Evolutionary conservation across 2,888 invertebrate species (phyloP).

Genomic region (Rhopalosiphum nymphaeae): DNA sequence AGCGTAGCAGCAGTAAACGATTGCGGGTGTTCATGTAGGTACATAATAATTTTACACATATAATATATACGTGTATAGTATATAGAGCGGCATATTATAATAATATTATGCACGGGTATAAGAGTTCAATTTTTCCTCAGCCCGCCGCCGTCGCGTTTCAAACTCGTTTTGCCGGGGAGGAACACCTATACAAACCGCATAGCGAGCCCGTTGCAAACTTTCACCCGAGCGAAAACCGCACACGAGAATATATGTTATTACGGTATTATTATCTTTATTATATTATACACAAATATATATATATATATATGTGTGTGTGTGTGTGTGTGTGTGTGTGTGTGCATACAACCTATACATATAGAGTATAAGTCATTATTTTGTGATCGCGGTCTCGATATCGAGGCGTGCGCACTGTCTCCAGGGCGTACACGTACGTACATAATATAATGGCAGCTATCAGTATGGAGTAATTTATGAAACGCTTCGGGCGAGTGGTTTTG

Average conservation of each 20-base stretch:
- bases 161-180: not conserved
- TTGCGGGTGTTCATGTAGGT: not conserved
- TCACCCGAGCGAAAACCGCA: conserved; percentile 20
- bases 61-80: not conserved
- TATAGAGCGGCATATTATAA: not conserved
- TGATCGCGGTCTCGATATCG: not conserved
- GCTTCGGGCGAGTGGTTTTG: conserved; percentile 30
- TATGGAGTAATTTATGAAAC: conserved; percentile 12
- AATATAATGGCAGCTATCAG: not conserved
- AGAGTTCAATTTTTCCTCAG: not conserved
- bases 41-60: not conserved
- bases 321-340: too few species aligned
- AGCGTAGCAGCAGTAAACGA: not conserved
- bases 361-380: not conserved
- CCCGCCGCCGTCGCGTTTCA: not conserved
- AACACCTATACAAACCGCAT: not conserved
- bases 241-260: not conserved
- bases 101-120: not conserved
- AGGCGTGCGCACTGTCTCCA: not conserved
- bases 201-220: not conserved
- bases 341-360: not conserved
- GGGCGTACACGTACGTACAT: not conserved
- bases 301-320: too few species aligned
- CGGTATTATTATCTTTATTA: not conserved
- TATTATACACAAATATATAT: not conserved